These are phyloP conservation scores for Rhynchomys soricoides DNA, from an alignment of 2,113 vertebrate genomes.

Conservation along the genomic window DNA sequence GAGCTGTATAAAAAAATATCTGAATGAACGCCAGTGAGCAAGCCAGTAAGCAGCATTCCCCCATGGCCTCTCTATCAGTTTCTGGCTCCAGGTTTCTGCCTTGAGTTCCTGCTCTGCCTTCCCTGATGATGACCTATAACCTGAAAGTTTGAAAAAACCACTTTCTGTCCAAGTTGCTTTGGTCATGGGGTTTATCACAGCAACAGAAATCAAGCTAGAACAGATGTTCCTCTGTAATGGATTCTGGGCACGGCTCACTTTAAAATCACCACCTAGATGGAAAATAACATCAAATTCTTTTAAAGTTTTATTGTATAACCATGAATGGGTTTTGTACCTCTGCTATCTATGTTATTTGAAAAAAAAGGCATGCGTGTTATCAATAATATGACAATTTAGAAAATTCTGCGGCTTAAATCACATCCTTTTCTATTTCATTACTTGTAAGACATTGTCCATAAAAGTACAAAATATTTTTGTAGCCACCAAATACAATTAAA, in stretches of 20 bases:
- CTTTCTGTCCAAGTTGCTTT: background rate
- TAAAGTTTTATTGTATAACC: background rate
- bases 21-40: background rate
- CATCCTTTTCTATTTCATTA: background rate
- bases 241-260: background rate
- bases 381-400: background rate
- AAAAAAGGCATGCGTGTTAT: background rate
- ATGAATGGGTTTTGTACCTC: background rate
- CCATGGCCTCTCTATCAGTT: background rate
- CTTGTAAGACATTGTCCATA: background rate
- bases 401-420: constrained; percentile 22
- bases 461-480: background rate
- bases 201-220: too few species aligned
- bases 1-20: background rate
- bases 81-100: background rate
- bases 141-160: too few species aligned
- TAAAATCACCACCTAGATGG: background rate
- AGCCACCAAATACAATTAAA: constrained; percentile 14
- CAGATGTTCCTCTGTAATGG: background rate
- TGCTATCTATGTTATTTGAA: background rate
- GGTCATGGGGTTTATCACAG: too few species aligned
- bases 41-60: background rate
- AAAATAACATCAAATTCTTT: constrained; percentile 45
- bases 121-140: background rate
- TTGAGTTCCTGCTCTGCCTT: background rate